These are phyloP conservation scores for Hofmannophila pseudospretella DNA, from an alignment of 2,888 invertebrate species.

Conservation along the genomic window DNA sequence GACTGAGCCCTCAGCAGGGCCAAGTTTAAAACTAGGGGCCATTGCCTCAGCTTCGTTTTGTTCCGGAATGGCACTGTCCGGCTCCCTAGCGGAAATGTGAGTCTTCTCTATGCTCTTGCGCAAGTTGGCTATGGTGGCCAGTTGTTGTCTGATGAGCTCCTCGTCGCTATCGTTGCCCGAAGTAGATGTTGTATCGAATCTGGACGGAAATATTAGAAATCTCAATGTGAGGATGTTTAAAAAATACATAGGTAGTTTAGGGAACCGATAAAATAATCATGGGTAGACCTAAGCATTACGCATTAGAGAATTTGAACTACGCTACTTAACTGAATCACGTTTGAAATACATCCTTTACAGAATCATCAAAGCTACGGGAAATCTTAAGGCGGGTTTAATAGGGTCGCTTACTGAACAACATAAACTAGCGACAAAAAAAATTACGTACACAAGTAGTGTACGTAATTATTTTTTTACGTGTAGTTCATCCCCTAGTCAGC, in stretches of 20 bases:
- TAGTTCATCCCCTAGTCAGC: too few relatives aligned
- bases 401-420: too few relatives aligned
- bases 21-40: conserved; percentile 82
- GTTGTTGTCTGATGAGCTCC: conserved; percentile 52
- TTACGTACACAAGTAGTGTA: too few relatives aligned
- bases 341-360: too few relatives aligned
- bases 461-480: too few relatives aligned
- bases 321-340: too few relatives aligned
- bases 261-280: background rate
- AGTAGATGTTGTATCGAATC: conserved; percentile 79
- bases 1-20: conserved; percentile 71
- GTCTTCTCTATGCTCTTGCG: conserved; percentile 69
- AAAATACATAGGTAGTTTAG: background rate
- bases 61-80: conserved; percentile 59
- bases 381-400: too few relatives aligned
- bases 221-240: background rate
- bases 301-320: too few relatives aligned
- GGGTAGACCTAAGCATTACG: too few relatives aligned
- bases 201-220: too few relatives aligned
- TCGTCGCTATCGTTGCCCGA: conserved; percentile 85
- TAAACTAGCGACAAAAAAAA: too few relatives aligned
- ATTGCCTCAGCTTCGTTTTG: conserved; percentile 57
- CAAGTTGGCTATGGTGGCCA: conserved; percentile 57
- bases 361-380: too few relatives aligned
- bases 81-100: conserved; percentile 56